Base-by-base conservation (phyloP, 2,113 vertebrate species). In the Formicarius rufipectus region DNA sequence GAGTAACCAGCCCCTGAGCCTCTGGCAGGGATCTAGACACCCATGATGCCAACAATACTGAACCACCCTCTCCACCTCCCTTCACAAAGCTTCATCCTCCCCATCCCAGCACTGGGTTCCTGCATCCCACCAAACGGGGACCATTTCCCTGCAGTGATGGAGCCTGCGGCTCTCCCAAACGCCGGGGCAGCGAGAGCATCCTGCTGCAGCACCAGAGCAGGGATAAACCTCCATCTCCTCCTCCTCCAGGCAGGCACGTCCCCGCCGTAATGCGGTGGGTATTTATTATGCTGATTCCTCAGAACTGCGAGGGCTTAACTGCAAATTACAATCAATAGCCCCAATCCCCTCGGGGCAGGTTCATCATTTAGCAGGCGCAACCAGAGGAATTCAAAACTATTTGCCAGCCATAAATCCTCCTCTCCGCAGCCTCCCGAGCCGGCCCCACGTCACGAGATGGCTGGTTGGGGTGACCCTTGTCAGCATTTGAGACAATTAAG, bases 281-380 rank as follows among this genome's bases (percentile, higher is more conserved):
- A 96, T 96, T 96, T 93, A 95, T 96, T 90, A 93, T 86, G 95
- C 92, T 59, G 93, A 96, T 96, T 90, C 93, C 88, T 96, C 95
- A 45, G 88, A 90, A 94, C 78, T 63, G 93, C 69, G 15, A 90
- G 82, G 85, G 82, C 73, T 96, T 95, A 96, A 93, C 93, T 96
- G 96, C 95, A 96, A 95, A 97, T 96, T 95, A 90, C 93, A 94
- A 95, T 95, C 92, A 89, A 97, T 93, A 96, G 90, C 95, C 87
- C 89, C 23, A 6, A 22, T 66, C 87, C 90, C 85, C 93, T 4
- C 68, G 79, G 92, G 95, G 85, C 83, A 73, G 83, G 75, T 92
- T 90, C 95, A 80, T 93, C 95, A 95, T 93, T 93, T 90, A 95
- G 68, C 91, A 71, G 93, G 82, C 63, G 14, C 75, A 83, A 90